Evolutionary conservation across 2,797 vertebrate genomes (phyloP), one percentile per base, ranked within the genome.

Genomic region (Morus bassanus): DNA sequence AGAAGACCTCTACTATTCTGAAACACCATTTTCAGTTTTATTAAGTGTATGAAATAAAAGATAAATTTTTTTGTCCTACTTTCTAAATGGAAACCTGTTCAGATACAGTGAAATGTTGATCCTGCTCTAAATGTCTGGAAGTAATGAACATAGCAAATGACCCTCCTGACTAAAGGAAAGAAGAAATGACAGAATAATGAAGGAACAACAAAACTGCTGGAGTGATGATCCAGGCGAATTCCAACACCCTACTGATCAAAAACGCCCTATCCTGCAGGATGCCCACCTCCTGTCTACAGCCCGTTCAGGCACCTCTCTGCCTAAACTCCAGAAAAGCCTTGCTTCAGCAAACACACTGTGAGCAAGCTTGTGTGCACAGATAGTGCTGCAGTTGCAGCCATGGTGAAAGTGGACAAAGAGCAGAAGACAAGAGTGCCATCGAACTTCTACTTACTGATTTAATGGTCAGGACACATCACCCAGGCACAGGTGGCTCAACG

Each of bases 321-420:
- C 64, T 35, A 21, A 9, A 10, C 8, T 22, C 46, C 46, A 22
- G 19, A 17, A 13, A 18, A 67, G 39, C 31, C 25, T 25, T 11
- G 18, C 33, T 21, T 23, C 39, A 41, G 43, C 35, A 8, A 25
- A 35, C 6, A 5, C 0, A 12, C 51, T 5, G n/a, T 4, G 43
- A 33, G 53, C 23, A 33, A 13, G 4, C 17, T 14, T 43, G 43
- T 5, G 64, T 1, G 2, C 39, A 4, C 57, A 17, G 41, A 51
- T 2, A 10, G 30, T 1, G 46, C 67, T 37, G 54, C 27, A 4
- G 48, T 18, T 19, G 3, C 41, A 12, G 80, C 39, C 28, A 4
- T 1, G 1, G 48, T 3, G 11, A 7, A 45, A n/a, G 67, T 1
- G 15, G 48, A 23, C 56, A 35, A 37, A 23, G 21, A 27, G 64